phyloP scores from a whole-genome alignment of 2,797 vertebrate species.

The Danio kyathit region DNA sequence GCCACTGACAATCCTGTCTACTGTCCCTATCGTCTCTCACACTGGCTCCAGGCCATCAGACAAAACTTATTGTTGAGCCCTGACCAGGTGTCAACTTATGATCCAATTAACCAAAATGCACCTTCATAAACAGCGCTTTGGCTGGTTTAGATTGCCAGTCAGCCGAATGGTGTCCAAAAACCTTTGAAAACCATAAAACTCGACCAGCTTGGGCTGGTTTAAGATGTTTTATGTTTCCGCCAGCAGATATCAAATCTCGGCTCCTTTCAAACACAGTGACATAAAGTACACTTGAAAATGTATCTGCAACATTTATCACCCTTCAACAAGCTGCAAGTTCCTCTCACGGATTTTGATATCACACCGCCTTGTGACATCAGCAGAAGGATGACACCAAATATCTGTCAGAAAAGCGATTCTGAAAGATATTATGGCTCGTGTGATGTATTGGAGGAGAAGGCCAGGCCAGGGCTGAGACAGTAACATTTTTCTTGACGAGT shows the following conservation, averaged over 20 bases:
- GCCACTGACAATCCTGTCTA: too few relatives aligned
- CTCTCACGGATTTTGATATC: slow-evolving; percentile 33
- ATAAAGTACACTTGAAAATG: slow-evolving; percentile 15
- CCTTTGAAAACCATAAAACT: not conserved
- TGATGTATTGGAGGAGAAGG: slow-evolving; percentile 44
- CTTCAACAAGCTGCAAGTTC: slow-evolving; percentile 33
- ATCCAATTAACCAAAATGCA: too few relatives aligned
- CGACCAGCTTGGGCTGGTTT: not conserved
- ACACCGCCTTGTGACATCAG: slow-evolving; percentile 27
- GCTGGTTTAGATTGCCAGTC: not conserved
- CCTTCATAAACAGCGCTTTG: too few relatives aligned
- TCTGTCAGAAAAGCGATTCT: slow-evolving; percentile 26
- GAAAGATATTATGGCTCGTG: slow-evolving; percentile 21
- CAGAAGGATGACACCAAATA: slow-evolving; percentile 38
- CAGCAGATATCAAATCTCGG: not conserved
- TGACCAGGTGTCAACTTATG: too few relatives aligned
- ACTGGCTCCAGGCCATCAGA: too few relatives aligned
- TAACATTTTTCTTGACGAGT: slow-evolving; percentile 35
- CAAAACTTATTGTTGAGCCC: too few relatives aligned
- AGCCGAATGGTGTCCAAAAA: not conserved
- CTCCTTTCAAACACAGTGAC: slow-evolving; percentile 18
- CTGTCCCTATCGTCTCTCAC: too few relatives aligned
- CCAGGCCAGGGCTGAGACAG: slow-evolving; percentile 19
- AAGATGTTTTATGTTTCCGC: not conserved
- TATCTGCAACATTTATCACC: slow-evolving; percentile 36